Evolutionary conservation across 2,888 invertebrate species (phyloP), one percentile per base, ranked within the genome.

Genomic region (Oscheius sp.): DNA sequence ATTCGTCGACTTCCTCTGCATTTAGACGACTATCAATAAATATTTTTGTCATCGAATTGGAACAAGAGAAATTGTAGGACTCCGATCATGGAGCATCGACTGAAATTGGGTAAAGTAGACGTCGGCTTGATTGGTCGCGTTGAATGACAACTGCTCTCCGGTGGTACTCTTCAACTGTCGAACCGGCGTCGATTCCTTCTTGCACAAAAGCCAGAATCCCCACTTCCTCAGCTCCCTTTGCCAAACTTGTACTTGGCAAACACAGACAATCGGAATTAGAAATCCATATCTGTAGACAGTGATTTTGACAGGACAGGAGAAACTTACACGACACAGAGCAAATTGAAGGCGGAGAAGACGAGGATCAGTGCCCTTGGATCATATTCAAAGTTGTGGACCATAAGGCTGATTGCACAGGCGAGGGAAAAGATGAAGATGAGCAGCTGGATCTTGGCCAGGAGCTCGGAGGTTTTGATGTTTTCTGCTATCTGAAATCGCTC

Each of bases 391-490:
- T 21, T 18, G n/a, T 49, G n/a, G 21, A 49, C 49, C 3, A 49
- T 13, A 5, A 49, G 21, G 16, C n/a, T 49, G 49, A 21, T 3
- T 2, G 49, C 49, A 49, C 49, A 49, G 5, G 49, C 16, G 21
- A 49, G 21, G 21, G 49, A 49, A 13, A 49, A 49, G 49, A 49
- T 18, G 13, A 49, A 49, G 21, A 49, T 49, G 2, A 49, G 49
- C 21, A 49, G 16, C 5, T 49, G 49, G 16, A 49, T 49, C 49
- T 49, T 49, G 49, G 49, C 49, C 49, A 49, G 21, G 6, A 49
- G 49, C 49, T 49, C n/a, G 49, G 49, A 49, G 3, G 49, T 49
- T 21, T 49, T 16, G 21, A 49, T 49, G 49, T 49, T 49, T 49
- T 49, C 49, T 2, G 49, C 49, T 16, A 49, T 49, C 21, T 49